Evolutionary conservation across 2,888 invertebrate genomes (phyloP), one percentile per base, ranked within the genome.

Genomic region (Eupeodes latifasciatus): DNA sequence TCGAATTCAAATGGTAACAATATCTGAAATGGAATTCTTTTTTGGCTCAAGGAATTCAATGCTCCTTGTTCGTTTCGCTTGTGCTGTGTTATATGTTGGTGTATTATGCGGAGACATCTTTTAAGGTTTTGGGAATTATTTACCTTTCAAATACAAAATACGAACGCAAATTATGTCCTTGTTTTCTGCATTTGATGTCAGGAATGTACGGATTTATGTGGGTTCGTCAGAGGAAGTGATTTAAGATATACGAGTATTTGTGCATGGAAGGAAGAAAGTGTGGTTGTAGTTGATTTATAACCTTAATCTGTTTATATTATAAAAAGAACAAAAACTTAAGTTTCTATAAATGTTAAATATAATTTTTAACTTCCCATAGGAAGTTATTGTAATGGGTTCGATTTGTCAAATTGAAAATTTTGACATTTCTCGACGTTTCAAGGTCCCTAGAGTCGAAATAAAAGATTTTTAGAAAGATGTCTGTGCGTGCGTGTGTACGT

Each of bases 81-180:
- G 72, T 72, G 62, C 69, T 27, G 27, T 27, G 27, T 62, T 36
- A 6, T 36, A 6, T 16, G 27, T 9, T 36, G 16, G 59, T 75
- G 67, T 51, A 27, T 47, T 40, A 36, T 67, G 51, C 6, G 53
- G 53, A 69, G 81, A 88, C 85, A 85, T 85, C 78, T 81, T 81
- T 80, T 53, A 80, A 53, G 71, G 49, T 76, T 61, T 66, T 49
- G 44, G 67, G 77, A 88, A 84, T 85, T 88, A 85, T 85, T 88
- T 88, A 88, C 87, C 87, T 88, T 88, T 88, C 83, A 81, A 78
- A 81, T 85, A 88, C 88, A 85, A 88, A 88, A 88, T 81, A 87
- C 87, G 55, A 81, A 88, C 85, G 85, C 88, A 85, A 88, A 88
- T 88, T 81, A 88, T 88, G 88, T 85, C 88, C 88, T 88, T 85